Conservation (phyloP, 2,113 vertebrate genomes). For the Thamnophis sirtalis region DNA sequence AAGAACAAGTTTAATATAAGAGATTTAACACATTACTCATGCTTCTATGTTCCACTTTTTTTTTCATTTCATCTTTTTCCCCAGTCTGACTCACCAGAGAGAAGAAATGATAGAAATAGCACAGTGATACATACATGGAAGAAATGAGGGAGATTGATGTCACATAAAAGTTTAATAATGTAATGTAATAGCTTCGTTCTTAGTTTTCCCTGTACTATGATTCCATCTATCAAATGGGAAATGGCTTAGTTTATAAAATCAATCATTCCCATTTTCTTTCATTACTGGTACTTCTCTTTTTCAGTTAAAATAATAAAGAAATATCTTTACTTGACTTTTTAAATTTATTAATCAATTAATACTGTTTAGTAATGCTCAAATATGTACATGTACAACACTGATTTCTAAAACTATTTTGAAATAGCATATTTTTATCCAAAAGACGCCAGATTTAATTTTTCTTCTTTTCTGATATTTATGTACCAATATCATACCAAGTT, state of each 20-base stretch:
- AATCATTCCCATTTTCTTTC: not conserved
- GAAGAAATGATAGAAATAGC: not conserved
- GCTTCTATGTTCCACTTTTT: not conserved
- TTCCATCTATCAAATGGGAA: not conserved
- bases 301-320: not conserved
- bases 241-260: not conserved
- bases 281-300: not conserved
- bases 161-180: not conserved
- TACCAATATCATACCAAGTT: not conserved
- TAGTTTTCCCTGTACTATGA: not conserved
- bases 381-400: not conserved
- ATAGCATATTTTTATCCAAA: not conserved
- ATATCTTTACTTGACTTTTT: not conserved
- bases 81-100: not conserved
- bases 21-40: slow-evolving; percentile 5
- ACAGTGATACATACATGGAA: not conserved
- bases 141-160: not conserved
- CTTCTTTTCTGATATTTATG: not conserved
- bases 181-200: not conserved
- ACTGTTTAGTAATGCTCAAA: not conserved
- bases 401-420: not conserved
- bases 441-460: not conserved
- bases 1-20: not conserved
- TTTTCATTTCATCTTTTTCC: not conserved
- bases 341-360: not conserved